Evolutionary conservation across 2,888 invertebrate species (phyloP).

Genomic region (Rugalucina vietnamica): DNA sequence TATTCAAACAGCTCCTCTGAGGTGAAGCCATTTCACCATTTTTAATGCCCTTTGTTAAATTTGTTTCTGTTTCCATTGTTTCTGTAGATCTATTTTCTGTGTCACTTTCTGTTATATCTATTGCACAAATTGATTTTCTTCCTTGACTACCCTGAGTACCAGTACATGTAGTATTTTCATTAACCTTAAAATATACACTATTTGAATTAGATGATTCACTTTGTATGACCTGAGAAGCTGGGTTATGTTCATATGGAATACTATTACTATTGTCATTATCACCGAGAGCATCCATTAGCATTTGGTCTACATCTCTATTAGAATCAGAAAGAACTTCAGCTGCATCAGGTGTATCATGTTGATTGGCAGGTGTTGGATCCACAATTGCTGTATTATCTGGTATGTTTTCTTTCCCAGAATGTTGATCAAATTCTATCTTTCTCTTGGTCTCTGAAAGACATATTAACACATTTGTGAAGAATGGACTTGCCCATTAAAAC

Average conservation of each 20-base stretch:
- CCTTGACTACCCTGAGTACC: background rate
- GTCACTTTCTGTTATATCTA: background rate
- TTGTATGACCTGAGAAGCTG: background rate
- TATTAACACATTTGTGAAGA: too few species aligned
- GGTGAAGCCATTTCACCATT: background rate
- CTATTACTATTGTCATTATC: background rate
- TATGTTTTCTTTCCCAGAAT: background rate
- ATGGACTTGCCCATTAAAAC: too few species aligned
- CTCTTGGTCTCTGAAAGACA: background rate
- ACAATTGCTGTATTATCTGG: background rate
- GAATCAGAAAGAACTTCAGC: slow-evolving; percentile 21
- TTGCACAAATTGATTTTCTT: too few species aligned
- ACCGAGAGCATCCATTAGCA: slow-evolving; percentile 49
- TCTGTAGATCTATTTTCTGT: background rate
- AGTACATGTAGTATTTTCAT: background rate
- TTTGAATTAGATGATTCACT: too few species aligned
- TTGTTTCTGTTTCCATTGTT: background rate
- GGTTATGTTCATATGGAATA: background rate
- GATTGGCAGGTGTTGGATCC: background rate
- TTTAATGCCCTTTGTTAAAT: background rate
- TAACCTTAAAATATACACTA: background rate
- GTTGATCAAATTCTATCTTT: background rate
- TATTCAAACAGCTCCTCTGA: background rate
- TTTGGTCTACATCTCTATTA: slow-evolving; percentile 42
- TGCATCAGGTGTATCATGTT: background rate